These are phyloP conservation scores for Myopa testacea DNA, from an alignment of 2,888 invertebrate species.

Conservation along the genomic window DNA sequence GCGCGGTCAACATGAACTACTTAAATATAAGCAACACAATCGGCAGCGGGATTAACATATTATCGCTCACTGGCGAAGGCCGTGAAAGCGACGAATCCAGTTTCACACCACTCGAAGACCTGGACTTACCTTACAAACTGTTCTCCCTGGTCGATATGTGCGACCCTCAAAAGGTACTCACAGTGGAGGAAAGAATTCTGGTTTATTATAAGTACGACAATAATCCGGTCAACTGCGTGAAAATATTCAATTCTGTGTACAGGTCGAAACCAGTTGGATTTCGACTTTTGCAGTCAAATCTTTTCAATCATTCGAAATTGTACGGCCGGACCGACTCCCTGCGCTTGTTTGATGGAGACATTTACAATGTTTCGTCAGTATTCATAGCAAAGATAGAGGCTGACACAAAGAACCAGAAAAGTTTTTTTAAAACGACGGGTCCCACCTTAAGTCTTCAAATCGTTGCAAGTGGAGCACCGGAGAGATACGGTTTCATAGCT, in stretches of 20 bases:
- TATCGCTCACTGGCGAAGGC: slow-evolving; percentile 93
- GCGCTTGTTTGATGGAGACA: slow-evolving; percentile 91
- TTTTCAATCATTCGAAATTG: slow-evolving; percentile 87
- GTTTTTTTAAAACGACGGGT: slow-evolving; percentile 79
- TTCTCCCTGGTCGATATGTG: slow-evolving; percentile 97
- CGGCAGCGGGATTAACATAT: slow-evolving; percentile 90
- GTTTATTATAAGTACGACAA: slow-evolving; percentile 98
- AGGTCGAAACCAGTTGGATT: slow-evolving; percentile 90
- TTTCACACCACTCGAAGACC: slow-evolving; percentile 84
- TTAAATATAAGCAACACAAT: slow-evolving; percentile 82
- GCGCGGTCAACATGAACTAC: slow-evolving; percentile 81
- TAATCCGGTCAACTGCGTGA: slow-evolving; percentile 95
- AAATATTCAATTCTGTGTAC: slow-evolving; percentile 90
- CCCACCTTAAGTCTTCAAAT: slow-evolving; percentile 89
- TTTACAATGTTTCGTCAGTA: slow-evolving; percentile 84
- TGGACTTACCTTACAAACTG: slow-evolving; percentile 88
- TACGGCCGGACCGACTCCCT: slow-evolving; percentile 87
- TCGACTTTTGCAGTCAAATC: slow-evolving; percentile 87
- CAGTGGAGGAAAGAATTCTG: slow-evolving; percentile 88
- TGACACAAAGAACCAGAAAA: slow-evolving; percentile 78
- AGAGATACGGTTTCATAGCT: slow-evolving; percentile 95
- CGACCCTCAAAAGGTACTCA: slow-evolving; percentile 91
- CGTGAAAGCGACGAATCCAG: slow-evolving; percentile 88
- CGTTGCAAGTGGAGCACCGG: slow-evolving; percentile 94
- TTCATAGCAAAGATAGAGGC: slow-evolving; percentile 80